Base-by-base conservation (phyloP, 2,888 invertebrate genomes). In the Syritta pipiens region DNA sequence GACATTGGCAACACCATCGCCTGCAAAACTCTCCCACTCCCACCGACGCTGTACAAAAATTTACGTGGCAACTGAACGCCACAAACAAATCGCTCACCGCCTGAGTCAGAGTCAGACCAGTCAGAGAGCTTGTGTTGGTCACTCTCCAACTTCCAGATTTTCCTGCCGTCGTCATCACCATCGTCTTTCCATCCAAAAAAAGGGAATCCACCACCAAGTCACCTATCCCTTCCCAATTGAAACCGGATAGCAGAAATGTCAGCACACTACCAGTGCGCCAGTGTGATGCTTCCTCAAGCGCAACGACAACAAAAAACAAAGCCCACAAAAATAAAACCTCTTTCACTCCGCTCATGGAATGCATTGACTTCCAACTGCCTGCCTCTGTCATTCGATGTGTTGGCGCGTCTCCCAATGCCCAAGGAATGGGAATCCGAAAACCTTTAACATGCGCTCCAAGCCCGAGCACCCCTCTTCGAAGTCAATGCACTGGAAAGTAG, bases 401-500 rank as follows among this genome's bases (percentile, higher is more conserved):
- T 35, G 35, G 53, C 44, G n/a, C n/a, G 19, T 53, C 59, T 24
- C 22, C 46, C 19, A 14, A 14, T 9, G 1, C 17, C 24, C 10
- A 6, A 44, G 51, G 51, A 67, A 44, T 44, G 40, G 28, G 20
- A 40, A 53, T 24, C 53, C 37, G 37, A 14, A 44, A 19, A 10
- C 28, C 2, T 6, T 9, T n/a, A 53, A 53, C 49, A 51, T 37
- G 17, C 46, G 51, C 24, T 32, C 46, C 40, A 46, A 30, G 46
- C 19, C 20, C 40, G 40, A 30, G 46, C 19, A 12, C 19, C 46
- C 46, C 28, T 42, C 24, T 14, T 1, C 7, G 46, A 51, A 65
- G 60, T 75, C 74, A 67, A 59, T 75, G 67, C 60, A 49, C 74
- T 60, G 40, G 67, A 74, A 59, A 67, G 53, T 53, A 60, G 48